Base-by-base conservation (phyloP, 2,888 invertebrate species). In the Tanypteryx hageni region DNA sequence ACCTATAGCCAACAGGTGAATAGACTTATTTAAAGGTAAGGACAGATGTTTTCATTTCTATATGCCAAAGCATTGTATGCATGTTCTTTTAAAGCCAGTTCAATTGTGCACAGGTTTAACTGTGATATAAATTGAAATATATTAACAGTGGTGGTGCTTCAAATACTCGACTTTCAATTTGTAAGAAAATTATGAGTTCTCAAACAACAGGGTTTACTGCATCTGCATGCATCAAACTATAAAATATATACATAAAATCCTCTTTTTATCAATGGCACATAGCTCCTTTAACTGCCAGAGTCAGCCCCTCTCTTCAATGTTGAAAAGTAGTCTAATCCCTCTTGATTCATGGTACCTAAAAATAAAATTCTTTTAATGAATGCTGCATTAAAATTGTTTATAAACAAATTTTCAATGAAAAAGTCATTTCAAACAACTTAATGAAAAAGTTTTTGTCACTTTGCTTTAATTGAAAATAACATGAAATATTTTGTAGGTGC, bases 151-250 rank as follows among this genome's bases (percentile, higher is more conserved):
- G 89, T 89, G 31, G 89, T 89, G 89, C 89, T 44, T 44, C n/a
- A 64, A 31, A 89, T 64, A 64, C 64, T 89, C 18, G 89, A 89
- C 44, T 64, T 64, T 89, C 64, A 64, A 64, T 89, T 89, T 68
- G 22, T 76, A 76, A 76, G 76, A 76, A 76, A 76, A 76, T 76
- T 76, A 76, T 76, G 76, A 76, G 76, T 76, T 89, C 64, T 61
- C 89, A 89, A 64, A 64, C 89, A 89, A 89, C 64, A 89, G 64
- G 64, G 64, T 89, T 68, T 61, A 89, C 64, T 64, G 89, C 64
- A 64, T 59, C 64, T n/a, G 64, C 89, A 89, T 89, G 64, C 89
- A 89, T 89, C 89, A 89, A 64, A 89, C 89, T 89, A 89, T 64
- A 89, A 89, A 89, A 89, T 89, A 89, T 89, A 44, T 89, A 89